Conservation (phyloP, 2,797 vertebrate species). For the Anableps anableps region DNA sequence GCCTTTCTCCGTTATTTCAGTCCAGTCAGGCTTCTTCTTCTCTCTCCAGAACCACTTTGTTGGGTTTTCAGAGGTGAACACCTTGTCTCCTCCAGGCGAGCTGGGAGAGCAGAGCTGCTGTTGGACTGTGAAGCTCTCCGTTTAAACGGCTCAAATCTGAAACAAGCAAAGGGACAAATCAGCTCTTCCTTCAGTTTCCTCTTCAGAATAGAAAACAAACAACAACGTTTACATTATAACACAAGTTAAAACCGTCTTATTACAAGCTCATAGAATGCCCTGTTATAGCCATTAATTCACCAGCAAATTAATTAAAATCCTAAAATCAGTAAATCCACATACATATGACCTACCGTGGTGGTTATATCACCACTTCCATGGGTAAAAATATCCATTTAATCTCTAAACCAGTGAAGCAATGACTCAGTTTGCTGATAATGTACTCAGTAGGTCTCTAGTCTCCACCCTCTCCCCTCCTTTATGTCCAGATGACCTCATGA, state of each 20-base stretch:
- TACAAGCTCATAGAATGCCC: neutral
- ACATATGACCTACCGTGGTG: neutral
- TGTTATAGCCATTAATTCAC: neutral
- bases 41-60: conserved; percentile 27
- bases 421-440: neutral
- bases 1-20: conserved; percentile 43
- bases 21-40: conserved; percentile 35
- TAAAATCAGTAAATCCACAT: neutral
- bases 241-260: neutral
- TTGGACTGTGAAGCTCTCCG: neutral
- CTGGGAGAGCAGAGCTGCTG: conserved; percentile 14
- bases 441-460: neutral
- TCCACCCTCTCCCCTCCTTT: neutral
- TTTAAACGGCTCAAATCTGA: no score
- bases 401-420: neutral
- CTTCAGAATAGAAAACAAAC: no score
- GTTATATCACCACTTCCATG: neutral
- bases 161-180: neutral
- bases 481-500: neutral
- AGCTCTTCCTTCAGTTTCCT: neutral
- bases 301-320: conserved; percentile 5
- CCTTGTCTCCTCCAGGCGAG: conserved; percentile 32
- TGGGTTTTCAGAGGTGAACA: conserved; percentile 19
- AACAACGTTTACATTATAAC: neutral
- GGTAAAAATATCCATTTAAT: neutral